These are phyloP conservation scores for Acanthacorydalis orientalis DNA, from an alignment of 2,888 invertebrate species.

Conservation along the genomic window DNA sequence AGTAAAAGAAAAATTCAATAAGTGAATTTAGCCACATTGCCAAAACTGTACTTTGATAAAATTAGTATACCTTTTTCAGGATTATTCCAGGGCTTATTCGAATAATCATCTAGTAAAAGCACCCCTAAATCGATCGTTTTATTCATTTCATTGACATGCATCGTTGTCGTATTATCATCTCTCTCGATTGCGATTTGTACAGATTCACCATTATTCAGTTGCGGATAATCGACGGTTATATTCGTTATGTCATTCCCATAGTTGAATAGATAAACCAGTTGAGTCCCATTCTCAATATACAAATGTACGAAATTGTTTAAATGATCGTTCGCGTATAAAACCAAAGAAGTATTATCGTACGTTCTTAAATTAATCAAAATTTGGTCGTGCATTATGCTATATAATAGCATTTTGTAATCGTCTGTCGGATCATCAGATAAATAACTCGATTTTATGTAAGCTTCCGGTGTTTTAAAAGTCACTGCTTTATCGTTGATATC, in stretches of 20 bases:
- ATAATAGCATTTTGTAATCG: constrained; percentile 39
- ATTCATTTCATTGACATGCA: constrained; percentile 69
- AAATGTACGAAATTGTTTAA: constrained; percentile 85
- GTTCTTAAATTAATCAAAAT: constrained; percentile 82
- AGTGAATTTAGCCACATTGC: too few relatives aligned
- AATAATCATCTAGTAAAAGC: constrained; percentile 53
- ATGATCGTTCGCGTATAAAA: constrained; percentile 84
- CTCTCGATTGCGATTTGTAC: constrained; percentile 78
- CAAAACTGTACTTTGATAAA: too few relatives aligned
- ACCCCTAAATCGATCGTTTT: constrained; percentile 52
- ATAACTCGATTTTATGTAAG: constrained; percentile 68
- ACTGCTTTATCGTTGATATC: constrained; percentile 82
- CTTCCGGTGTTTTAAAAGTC: constrained; percentile 67
- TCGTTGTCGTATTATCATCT: constrained; percentile 49
- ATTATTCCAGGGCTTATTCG: constrained; percentile 76
- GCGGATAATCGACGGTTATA: constrained; percentile 57
- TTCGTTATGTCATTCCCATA: constrained; percentile 63
- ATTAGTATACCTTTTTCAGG: constrained; percentile 47
- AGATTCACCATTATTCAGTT: constrained; percentile 64
- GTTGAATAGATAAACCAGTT: constrained; percentile 74
- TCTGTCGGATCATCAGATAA: constrained; percentile 41
- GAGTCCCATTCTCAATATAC: constrained; percentile 61
- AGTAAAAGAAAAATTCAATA: too few relatives aligned
- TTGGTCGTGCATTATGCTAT: constrained; percentile 60
- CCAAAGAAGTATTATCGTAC: constrained; percentile 62